These are phyloP conservation scores for Lithophane semibrunnea DNA, from an alignment of 2,888 invertebrate genomes.

Conservation along the genomic window DNA sequence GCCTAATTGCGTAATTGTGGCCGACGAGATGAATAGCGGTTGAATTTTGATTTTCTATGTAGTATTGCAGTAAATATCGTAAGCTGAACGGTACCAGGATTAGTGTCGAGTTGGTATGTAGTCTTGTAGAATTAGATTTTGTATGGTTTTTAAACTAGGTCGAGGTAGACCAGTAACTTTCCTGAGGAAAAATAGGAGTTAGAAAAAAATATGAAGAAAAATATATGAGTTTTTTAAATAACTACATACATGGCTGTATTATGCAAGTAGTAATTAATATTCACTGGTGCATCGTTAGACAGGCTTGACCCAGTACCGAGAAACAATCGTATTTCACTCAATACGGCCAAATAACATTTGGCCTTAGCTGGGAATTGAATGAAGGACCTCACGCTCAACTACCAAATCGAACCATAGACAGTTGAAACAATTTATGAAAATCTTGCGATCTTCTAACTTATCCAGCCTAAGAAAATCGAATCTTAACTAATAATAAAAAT, in stretches of 20 bases:
- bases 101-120: slow-evolving; percentile 3
- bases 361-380: not conserved
- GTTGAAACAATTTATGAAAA: not conserved
- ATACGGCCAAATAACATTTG: not conserved
- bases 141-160: not conserved
- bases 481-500: no score
- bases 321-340: not conserved
- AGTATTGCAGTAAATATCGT: slow-evolving; percentile 1
- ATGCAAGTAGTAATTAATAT: not conserved
- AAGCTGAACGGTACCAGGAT: slow-evolving; percentile 15
- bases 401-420: no score
- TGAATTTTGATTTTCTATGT: slow-evolving; percentile 35
- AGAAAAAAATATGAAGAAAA: no score
- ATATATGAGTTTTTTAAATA: no score
- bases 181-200: no score
- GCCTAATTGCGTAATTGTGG: slow-evolving; percentile 37
- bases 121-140: not conserved
- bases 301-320: no score
- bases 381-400: not conserved
- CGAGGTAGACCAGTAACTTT: not conserved
- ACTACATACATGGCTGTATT: no score
- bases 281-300: not conserved
- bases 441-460: not conserved
- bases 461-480: not conserved
- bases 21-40: slow-evolving; percentile 13